Percentiles rank a stretch among this genome's conserved stretches.
These are phyloP conservation scores for Coracopsis vasa DNA, from an alignment of 2,113 vertebrate species.

Conservation along the genomic window DNA sequence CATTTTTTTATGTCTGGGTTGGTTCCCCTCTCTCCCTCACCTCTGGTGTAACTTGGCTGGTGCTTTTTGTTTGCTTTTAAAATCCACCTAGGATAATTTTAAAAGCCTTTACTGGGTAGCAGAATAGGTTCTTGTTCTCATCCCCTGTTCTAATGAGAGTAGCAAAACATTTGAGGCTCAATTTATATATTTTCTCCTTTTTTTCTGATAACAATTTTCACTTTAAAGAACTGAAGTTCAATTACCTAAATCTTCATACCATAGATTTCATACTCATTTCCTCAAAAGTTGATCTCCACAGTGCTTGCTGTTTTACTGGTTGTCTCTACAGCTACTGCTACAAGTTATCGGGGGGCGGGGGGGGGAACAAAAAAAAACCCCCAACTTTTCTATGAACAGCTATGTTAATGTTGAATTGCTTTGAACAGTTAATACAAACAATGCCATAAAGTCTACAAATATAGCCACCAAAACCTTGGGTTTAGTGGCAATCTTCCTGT, in stretches of 20 bases:
- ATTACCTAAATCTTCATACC: not conserved
- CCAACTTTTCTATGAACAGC: not conserved
- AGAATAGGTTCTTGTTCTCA: not conserved
- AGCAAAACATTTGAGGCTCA: not conserved
- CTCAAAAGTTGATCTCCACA: not conserved
- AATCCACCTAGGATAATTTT: not conserved
- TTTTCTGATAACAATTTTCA: not conserved
- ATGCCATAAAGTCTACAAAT: not conserved
- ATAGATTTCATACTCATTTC: not conserved
- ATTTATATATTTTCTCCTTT: not conserved
- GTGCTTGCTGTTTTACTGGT: not conserved
- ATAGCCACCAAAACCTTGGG: not conserved
- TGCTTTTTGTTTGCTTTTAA: not conserved
- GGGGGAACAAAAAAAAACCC: not conserved
- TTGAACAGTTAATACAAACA: not conserved
- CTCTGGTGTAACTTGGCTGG: not conserved
- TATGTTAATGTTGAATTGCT: not conserved
- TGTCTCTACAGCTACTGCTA: not conserved
- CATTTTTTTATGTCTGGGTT: not conserved
- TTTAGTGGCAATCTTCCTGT: not conserved
- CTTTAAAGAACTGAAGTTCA: not conserved
- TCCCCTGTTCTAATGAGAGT: not conserved
- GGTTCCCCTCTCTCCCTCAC: not conserved
- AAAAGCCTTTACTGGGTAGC: not conserved
- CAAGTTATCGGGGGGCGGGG: not conserved